Base-by-base conservation (phyloP, 2,113 vertebrate genomes). In the Pipa parva region DNA sequence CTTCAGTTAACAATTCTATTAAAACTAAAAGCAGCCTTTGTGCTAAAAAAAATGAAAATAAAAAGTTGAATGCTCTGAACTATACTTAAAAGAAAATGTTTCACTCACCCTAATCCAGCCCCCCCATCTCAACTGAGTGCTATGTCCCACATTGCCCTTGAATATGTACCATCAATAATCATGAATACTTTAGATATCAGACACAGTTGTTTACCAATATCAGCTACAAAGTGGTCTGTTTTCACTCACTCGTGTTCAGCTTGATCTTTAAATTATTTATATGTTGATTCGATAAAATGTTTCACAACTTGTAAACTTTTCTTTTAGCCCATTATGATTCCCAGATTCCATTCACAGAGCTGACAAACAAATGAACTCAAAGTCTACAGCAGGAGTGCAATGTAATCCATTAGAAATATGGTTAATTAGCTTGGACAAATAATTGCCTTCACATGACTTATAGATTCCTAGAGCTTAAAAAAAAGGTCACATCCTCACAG, bases 361-460 rank as follows among this genome's bases (percentile, higher is more conserved):
- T 18, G 49, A 70, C 61, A 70, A 61, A 70, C 57, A 61, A 7
- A n/a, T 13, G 55, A 17, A 12, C n/a, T 2, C 7, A 39, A 18
- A 24, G 17, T 39, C 49, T 54, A 46, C 4, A 1, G 1, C 58
- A 13, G 18, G 66, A 31, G 5, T 20, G 33, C 58, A 61, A 54
- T 61, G 66, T 52, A 52, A 61, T 70, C 57, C 21, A 25, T 61
- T 70, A 54, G 54, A 69, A 70, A 70, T 61, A 70, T 61, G 66
- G 57, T 61, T 70, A 61, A 70, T 70, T 70, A 70, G 31, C 58
- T 54, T 59, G 66, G 66, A 70, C 66, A 70, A 61, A 70, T 70
- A 70, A 70, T 61, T 42, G 66, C 66, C 31, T 70, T 49, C 48
- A 18, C 49, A 25, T 70, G 66, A 70, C 57, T 70, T 70, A 70